Base-by-base conservation (phyloP, 2,888 invertebrate genomes). In the Temnothorax ravouxi region DNA sequence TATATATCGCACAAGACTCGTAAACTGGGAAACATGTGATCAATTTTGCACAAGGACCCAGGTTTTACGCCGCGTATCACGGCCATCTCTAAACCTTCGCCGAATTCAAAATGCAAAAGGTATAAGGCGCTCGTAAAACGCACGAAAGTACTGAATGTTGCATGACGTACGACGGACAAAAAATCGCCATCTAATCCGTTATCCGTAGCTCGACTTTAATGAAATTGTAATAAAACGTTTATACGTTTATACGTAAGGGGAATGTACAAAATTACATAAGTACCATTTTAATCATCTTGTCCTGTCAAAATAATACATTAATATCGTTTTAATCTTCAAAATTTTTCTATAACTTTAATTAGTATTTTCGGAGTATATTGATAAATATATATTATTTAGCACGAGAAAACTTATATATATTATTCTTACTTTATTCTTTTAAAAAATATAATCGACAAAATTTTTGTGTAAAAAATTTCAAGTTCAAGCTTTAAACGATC, bases 51-150 rank as follows among this genome's bases (percentile, higher is more conserved):
- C 18, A 38, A 59, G 25, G n/a, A 21, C 18, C 18, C 56, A 13
- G 13, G 44, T 44, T 77, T 75, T 62, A 75, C 38, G n/a, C n/a
- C n/a, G n/a, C n/a, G 71, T 59, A 79, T 79, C 79, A 79, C 34
- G 3, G 38, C 13, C 5, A 38, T 34, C 47, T 15, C 34, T 59
- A 21, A 79, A 72, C 21, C 41, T 67, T 29, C 54, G 29, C 41
- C 29, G 29, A 67, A 79, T 79, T 44, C 44, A 59, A 71, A 59
- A 72, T 72, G 72, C 34, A 72, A 38, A 79, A 47, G 71, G 18
- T 18, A 59, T 18, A 59, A 34, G 21, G 15, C 21, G 44, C 34
- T 18, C 56, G 5, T 79, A 79, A 79, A 80, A 61, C 44, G 56
- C 44, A 59, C 59, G 25, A 59, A n/a, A 21, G 13, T 47, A 38